Evolutionary conservation across 2,113 vertebrate species (phyloP), one percentile per base, ranked within the genome.

Genomic region (Melanerpes aurifrons): DNA sequence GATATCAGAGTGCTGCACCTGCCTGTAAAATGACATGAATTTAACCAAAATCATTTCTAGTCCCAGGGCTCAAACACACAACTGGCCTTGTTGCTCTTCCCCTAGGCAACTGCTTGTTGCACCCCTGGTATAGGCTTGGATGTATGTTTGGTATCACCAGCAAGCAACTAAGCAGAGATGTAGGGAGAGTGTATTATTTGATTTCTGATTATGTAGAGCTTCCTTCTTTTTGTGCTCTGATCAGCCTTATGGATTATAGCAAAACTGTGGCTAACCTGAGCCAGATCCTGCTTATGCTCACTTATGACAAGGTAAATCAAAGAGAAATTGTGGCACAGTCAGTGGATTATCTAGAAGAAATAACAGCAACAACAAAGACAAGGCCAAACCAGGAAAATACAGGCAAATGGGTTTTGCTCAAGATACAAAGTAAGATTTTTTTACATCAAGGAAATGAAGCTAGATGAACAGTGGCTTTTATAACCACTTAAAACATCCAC

Each of bases 11-110:
- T 0, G 1, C 56, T 83, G 87, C 81, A 92, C 68, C 79, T 87
- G 79, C 53, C 88, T 82, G 47, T 73, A 90, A 95, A 97, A 90
- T 83, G 86, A 91, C 72, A 85, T 90, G n/a, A 94, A 94, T 89
- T 90, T 82, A 93, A 94, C 92, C 79, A 89, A 71, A 94, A 45
- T 53, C 79, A 66, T 43, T 82, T 58, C 74, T 45, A 56, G 89
- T 57, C 50, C 84, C 35, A 10, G 35, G 58, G 62, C 68, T 95
- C 87, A 90, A 67, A 50, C 32, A 74, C 50, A 59, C 5, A 0
- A 59, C 57, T 43, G 77, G 31, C 62, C 64, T 63, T 89, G 80
- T 10, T 92, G 32, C 76, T 64, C 47, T 86, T 70, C 71, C 81
- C 90, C 89, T 68, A 80, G 91, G 82, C 78, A 90, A 17, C 61